Evolutionary conservation across 2,113 vertebrate genomes (phyloP), one percentile per base, ranked within the genome.

Genomic region (Triplophysa tibetana): DNA sequence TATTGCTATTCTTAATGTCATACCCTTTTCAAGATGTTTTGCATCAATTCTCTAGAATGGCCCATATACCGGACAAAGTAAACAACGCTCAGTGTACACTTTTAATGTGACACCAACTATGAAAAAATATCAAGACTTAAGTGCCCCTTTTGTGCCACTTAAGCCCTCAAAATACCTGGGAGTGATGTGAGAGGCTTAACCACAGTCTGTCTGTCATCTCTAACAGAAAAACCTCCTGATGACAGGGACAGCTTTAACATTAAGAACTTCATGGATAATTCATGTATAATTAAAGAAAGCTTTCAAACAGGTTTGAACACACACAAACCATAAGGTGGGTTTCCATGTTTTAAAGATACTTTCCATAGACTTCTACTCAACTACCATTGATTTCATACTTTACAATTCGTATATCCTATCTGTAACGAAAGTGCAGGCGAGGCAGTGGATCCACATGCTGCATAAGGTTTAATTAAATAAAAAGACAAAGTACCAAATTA

Each of bases 231-330:
- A 77, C 67, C 82, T 83, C 78, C 66, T 19, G 50, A 56, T 61
- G 74, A 62, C 65, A 61, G 61, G 78, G 75, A 87, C 87, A 86
- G 83, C 88, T 89, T 90, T 87, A 75, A 77, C 83, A 78, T 81
- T 60, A 26, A 85, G 87, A 85, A 85, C 92, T 94, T 95, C 94
- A 96, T 94, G 93, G 94, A 95, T 96, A 95, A 96, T 97, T 98
- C 95, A 96, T 95, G 93, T 93, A 91, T 94, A 97, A 96, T 95
- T 94, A 96, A 94, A 95, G 94, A 96, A 96, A 95, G 95, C 94
- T 95, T 95, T 95, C 94, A 93, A 94, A 93, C 89, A 88, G 90
- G 92, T 95, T 96, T 38, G 0, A 38, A 38, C 33, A 38, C 33
- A 38, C 29, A 33, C 4, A 6, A 0, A 7, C 33, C 29, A 38